These are phyloP conservation scores for Taeniopygia guttata DNA, from an alignment of 2,797 vertebrate genomes.

Conservation along the genomic window DNA sequence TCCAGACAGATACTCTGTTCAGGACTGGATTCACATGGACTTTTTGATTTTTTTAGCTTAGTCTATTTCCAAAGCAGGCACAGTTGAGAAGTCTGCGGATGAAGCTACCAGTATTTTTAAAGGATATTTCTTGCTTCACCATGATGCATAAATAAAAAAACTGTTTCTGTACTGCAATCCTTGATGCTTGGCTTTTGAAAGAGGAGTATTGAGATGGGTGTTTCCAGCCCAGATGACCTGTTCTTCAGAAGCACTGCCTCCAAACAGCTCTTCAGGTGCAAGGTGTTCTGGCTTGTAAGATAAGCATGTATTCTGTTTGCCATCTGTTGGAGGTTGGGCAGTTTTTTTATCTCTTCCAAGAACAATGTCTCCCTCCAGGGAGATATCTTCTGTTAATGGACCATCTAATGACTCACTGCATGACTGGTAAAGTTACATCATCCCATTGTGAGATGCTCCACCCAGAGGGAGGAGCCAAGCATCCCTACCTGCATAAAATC, in stretches of 20 bases:
- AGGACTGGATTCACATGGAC: not conserved
- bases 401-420: no score
- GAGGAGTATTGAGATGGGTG: not conserved
- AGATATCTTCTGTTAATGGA: no score
- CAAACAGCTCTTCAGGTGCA: not conserved
- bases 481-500: no score
- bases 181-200: not conserved
- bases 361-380: no score
- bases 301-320: no score
- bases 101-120: not conserved
- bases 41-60: not conserved
- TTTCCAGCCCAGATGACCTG: rapidly evolving
- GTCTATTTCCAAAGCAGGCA: not conserved
- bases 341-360: no score
- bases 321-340: no score
- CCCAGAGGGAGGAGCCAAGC: no score
- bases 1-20: not conserved
- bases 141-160: not conserved
- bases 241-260: not conserved
- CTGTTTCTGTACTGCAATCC: rapidly evolving
- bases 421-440: no score
- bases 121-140: not conserved
- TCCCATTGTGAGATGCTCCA: no score
- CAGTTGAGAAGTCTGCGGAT: not conserved
- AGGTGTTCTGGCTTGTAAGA: no score